Conservation (phyloP, 2,888 invertebrate genomes). For the Tetheella fluctuosa region DNA sequence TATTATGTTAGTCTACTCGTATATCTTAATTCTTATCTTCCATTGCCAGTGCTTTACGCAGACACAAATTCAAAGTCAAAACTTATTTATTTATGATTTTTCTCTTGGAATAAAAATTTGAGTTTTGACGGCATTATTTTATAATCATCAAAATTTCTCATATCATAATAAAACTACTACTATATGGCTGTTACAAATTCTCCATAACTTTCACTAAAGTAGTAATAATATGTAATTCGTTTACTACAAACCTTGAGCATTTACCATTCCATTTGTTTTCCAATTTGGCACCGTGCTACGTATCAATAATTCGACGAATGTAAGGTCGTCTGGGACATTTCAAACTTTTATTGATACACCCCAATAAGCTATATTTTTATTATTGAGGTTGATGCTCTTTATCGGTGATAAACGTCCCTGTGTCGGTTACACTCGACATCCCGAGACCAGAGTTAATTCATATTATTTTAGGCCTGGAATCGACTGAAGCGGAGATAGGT, state of each 20-base stretch:
- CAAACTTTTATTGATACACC: slow-evolving; percentile 2
- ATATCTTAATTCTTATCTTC: no score
- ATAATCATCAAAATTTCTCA: no score
- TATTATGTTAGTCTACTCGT: no score
- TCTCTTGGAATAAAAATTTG: no score
- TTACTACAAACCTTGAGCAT: neutral
- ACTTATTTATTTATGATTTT: no score
- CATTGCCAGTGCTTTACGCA: no score
- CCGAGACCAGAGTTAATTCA: no score
- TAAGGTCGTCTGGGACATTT: slow-evolving; percentile 9
- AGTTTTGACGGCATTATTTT: no score
- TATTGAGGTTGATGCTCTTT: neutral
- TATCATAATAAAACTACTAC: neutral
- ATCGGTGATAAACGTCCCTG: neutral
- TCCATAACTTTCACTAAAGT: neutral
- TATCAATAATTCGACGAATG: slow-evolving; percentile 4
- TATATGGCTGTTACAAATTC: neutral
- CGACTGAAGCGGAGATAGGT: no score
- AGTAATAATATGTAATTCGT: neutral
- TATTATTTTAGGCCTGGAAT: no score
- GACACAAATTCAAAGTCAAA: no score
- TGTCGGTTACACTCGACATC: no score
- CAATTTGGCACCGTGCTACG: slow-evolving; percentile 6
- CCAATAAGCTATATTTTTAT: neutral
- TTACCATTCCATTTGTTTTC: neutral